phyloP scores from a whole-genome alignment of 2,888 invertebrate species.

The Dynastes tityus region DNA sequence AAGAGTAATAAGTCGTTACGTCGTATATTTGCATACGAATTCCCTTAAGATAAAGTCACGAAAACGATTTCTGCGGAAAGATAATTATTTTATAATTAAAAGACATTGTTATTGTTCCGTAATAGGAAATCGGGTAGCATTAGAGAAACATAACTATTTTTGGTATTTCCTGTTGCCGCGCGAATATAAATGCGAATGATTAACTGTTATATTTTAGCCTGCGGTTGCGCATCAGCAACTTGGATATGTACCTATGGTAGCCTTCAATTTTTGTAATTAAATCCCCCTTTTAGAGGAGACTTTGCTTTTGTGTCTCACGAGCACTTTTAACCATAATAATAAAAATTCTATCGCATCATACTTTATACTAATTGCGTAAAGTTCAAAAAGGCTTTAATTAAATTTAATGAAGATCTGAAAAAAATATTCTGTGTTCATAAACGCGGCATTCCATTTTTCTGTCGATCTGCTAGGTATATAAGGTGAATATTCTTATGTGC shows the following conservation, averaged over 20 bases:
- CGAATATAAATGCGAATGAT: slow-evolving; percentile 41
- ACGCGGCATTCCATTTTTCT: slow-evolving; percentile 9
- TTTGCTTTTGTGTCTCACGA: neutral
- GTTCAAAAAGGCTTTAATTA: slow-evolving; percentile 32
- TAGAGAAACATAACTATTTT: slow-evolving; percentile 27
- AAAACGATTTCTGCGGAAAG: slow-evolving; percentile 16
- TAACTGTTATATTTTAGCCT: slow-evolving; percentile 23
- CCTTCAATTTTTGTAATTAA: slow-evolving; percentile 25
- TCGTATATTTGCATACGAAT: slow-evolving; percentile 1
- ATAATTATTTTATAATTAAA: slow-evolving; percentile 17
- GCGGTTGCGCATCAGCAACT: neutral
- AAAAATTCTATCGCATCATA: slow-evolving; percentile 25
- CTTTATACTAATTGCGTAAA: slow-evolving; percentile 26
- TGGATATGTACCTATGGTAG: neutral
- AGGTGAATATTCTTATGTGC: neutral
- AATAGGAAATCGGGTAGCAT: slow-evolving; percentile 8
- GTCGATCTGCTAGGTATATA: neutral
- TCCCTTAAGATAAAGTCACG: neutral
- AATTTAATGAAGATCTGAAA: slow-evolving; percentile 41
- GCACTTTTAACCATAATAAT: neutral
- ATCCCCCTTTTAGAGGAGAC: neutral
- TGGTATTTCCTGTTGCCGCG: slow-evolving; percentile 32
- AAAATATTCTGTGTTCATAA: slow-evolving; percentile 2
- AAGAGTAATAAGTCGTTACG: neutral
- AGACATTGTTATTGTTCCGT: slow-evolving; percentile 26